Evolutionary conservation across 2,113 vertebrate species (phyloP), one percentile per base, ranked within the genome.

Genomic region (Natator depressus): DNA sequence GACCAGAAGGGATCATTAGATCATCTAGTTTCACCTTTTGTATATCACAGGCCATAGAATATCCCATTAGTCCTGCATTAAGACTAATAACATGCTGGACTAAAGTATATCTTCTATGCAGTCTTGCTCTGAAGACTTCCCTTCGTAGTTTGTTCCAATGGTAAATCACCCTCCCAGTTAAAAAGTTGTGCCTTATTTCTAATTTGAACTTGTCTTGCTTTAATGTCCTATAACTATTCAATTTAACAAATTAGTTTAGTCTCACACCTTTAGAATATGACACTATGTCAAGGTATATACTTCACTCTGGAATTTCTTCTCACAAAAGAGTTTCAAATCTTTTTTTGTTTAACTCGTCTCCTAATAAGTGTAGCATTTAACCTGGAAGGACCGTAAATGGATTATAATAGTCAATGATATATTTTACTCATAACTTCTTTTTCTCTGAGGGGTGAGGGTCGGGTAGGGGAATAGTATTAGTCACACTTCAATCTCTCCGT

Each of bases 31-130:
- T 1, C 12, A 3, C 84, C 82, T 88, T 80, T 62, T 57, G 1
- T 0, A 19, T 69, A 3, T 13, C 17, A 0, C 9, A 38, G 35
- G n/a, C n/a, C 65, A 72, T 38, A n/a, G n/a, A 72, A 38, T n/a
- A 72, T 38, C 35, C 35, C n/a, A 17, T n/a, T 69, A 69, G 8
- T 10, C 65, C 19, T 8, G 62, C 65, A 69, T n/a, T 38, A 69
- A n/a, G 35, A 72, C 35, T 35, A 31, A 62, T 35, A 81, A 3
- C 0, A 5, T 0, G 7, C 27, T 20, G 82, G 90, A 59, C 0
- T 78, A 27, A 22, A 38, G 9, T 0, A 3, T 76, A 69, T 5
- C 42, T 19, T 4, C 3, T 42, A 1, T 24, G 0, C 46, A 4
- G 78, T 53, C 59, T 47, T 72, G 55, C 38, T 49, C 53, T 1